Conservation (phyloP, 1,140 invertebrate species). For the Drosophila elegans region DNA sequence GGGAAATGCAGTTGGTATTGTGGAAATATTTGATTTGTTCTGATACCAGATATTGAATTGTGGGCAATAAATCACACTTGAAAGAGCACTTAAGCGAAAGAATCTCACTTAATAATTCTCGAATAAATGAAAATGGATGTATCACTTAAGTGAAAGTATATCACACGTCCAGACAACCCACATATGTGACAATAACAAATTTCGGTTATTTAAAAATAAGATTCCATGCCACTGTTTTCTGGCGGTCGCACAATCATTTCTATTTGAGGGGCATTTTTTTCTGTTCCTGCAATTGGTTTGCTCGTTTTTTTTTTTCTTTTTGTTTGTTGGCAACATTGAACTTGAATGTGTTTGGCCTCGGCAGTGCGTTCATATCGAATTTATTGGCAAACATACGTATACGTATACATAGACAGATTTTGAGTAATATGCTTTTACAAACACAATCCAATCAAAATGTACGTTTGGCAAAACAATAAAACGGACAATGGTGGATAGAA, state of each 20-base stretch:
- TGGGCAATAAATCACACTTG: not conserved
- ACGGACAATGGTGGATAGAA: not conserved
- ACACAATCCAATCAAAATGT: constrained; percentile 62
- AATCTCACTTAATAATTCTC: not conserved
- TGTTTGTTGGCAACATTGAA: constrained; percentile 29
- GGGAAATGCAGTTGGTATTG: not conserved
- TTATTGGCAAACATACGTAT: constrained; percentile 11
- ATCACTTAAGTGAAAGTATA: not conserved
- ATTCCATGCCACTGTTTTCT: not conserved
- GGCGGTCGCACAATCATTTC: not conserved
- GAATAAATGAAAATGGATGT: not conserved
- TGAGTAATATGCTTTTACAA: constrained; percentile 7
- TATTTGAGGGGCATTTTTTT: constrained; percentile 14
- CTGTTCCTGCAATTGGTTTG: constrained; percentile 3
- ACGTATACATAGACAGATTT: not conserved
- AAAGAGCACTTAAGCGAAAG: constrained; percentile 4
- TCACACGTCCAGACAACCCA: not conserved
- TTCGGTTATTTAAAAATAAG: not conserved
- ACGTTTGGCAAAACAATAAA: constrained; percentile 24
- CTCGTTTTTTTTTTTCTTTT: not conserved
- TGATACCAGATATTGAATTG: not conserved
- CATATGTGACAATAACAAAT: not conserved
- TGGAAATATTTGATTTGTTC: not conserved
- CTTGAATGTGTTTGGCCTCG: constrained; percentile 26
- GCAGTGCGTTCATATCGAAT: constrained; percentile 16